phyloP scores from a whole-genome alignment of 2,888 invertebrate species.

The Machimus atricapillus region DNA sequence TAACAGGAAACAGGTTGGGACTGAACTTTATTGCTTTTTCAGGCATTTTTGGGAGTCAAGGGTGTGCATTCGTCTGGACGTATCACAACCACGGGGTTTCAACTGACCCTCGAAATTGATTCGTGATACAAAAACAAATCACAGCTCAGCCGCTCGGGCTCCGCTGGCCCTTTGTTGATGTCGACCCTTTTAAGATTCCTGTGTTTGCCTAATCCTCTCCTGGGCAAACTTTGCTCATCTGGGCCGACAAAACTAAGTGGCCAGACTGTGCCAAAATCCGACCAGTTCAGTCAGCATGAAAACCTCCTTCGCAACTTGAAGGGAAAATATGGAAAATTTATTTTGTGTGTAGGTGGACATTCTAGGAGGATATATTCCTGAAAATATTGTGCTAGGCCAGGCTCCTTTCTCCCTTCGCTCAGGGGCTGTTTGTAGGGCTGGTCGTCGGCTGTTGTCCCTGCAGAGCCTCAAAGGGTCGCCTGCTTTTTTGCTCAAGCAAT shows the following conservation, averaged over 20 bases:
- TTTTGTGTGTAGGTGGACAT: background rate
- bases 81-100: background rate
- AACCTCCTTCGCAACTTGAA: background rate
- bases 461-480: background rate
- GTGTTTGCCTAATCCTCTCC: background rate
- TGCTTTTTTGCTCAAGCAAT: background rate
- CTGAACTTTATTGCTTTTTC: conserved; percentile 11
- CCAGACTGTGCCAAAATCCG: background rate
- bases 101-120: background rate
- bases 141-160: background rate
- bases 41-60: background rate
- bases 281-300: background rate
- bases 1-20: background rate
- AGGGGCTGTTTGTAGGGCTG: background rate
- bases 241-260: background rate
- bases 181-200: background rate
- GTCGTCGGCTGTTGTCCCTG: background rate
- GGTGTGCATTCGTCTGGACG: background rate
- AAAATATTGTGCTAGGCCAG: conserved; percentile 10
- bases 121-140: background rate
- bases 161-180: background rate
- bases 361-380: background rate
- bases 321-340: conserved; percentile 4
- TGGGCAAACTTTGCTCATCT: background rate
- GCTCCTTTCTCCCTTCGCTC: background rate